A percentile compares a stretch with the other conserved stretches of the same genome.
These are phyloP conservation scores for Euura saliciscinereae DNA, from an alignment of 1,140 invertebrate species.

Conservation along the genomic window DNA sequence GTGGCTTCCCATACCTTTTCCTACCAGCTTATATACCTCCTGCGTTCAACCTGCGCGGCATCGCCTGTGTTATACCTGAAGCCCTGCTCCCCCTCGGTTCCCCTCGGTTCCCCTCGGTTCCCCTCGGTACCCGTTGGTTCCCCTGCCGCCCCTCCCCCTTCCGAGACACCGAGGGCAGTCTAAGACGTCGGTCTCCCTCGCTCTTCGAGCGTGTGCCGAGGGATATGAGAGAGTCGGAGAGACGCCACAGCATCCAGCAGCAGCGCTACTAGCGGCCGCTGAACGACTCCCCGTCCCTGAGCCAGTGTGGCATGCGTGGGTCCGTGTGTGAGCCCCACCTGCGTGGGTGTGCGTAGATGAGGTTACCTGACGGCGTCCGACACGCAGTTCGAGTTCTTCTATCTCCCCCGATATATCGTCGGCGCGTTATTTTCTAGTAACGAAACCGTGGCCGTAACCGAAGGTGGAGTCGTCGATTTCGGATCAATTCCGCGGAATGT, in stretches of 20 bases:
- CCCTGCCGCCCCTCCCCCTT: conserved; percentile 15
- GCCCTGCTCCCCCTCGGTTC: conserved; percentile 29
- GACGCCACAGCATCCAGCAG: conserved; percentile 56
- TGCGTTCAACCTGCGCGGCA: conserved; percentile 55
- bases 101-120: not conserved
- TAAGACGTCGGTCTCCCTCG: conserved; percentile 7
- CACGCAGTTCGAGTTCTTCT: conserved; percentile 45
- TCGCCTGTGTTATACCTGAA: conserved; percentile 26
- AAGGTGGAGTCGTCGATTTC: not conserved
- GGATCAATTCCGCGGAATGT: not conserved
- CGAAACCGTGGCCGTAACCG: not conserved
- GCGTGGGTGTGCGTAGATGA: conserved; percentile 48
- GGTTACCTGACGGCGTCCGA: conserved; percentile 59
- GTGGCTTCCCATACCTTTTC: conserved; percentile 44
- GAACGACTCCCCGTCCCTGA: conserved; percentile 44
- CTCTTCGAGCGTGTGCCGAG: conserved; percentile 11
- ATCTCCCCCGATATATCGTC: not conserved
- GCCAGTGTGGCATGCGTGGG: conserved; percentile 27
- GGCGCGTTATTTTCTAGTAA: not conserved
- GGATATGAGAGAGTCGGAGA: conserved; percentile 7
- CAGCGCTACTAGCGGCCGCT: conserved; percentile 60
- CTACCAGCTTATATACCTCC: conserved; percentile 42
- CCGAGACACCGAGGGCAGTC: conserved; percentile 1
- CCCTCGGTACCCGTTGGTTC: too few relatives aligned
- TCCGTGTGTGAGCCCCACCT: conserved; percentile 28